A percentile compares a stretch with the other conserved stretches of the same genome.
These are phyloP conservation scores for Malacoraja senta DNA, from an alignment of 2,797 vertebrate species.

Conservation along the genomic window DNA sequence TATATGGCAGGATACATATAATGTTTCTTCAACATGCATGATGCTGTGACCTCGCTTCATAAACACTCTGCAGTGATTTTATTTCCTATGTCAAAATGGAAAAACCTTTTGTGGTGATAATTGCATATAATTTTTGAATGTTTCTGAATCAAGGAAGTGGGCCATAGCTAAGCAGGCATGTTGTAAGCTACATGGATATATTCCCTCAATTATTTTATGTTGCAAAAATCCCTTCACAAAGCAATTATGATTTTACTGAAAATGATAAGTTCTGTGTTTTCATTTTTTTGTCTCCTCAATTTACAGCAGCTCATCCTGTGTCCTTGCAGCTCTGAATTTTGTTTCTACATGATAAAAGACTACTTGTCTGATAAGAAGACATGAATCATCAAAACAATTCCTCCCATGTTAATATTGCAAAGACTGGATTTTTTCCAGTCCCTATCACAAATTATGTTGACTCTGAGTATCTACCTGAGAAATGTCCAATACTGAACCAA, in stretches of 20 bases:
- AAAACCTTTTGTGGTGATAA: not conserved
- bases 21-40: not conserved
- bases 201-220: not conserved
- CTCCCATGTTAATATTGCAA: no score
- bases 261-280: not conserved
- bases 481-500: no score
- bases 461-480: no score
- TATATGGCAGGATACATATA: not conserved
- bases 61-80: not conserved
- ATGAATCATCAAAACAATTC: no score
- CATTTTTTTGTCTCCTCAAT: not conserved
- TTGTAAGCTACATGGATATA: not conserved
- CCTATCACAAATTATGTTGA: no score
- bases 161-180: not conserved
- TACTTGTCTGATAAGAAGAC: no score
- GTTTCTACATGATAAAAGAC: no score
- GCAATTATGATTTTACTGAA: not conserved
- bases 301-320: not conserved
- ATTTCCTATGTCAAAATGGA: not conserved
- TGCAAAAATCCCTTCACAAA: not conserved
- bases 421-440: no score
- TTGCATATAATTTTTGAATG: not conserved
- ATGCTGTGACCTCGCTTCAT: not conserved
- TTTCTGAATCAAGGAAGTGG: not conserved
- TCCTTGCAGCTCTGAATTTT: not conserved